These are phyloP conservation scores for Chloebia gouldiae DNA, from an alignment of 2,113 vertebrate species.

Conservation along the genomic window DNA sequence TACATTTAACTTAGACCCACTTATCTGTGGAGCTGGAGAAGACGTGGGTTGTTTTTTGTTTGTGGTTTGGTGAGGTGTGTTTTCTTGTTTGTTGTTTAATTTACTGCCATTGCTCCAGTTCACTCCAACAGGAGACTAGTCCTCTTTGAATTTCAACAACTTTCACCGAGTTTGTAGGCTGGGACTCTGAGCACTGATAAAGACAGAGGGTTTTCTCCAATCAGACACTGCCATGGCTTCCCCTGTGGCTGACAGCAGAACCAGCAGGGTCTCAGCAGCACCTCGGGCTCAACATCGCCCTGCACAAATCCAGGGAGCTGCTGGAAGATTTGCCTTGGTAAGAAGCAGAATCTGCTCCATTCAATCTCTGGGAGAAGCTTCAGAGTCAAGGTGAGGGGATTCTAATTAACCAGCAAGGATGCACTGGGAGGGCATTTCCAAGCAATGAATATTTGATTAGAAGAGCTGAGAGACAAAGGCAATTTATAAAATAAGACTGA, in stretches of 20 bases:
- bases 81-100: not conserved
- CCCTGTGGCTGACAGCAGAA: not conserved
- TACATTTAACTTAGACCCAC: not conserved
- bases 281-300: not conserved
- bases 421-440: not conserved
- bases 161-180: not conserved
- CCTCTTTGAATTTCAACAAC: not conserved
- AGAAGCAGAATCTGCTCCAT: not conserved
- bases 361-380: not conserved
- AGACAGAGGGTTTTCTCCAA: not conserved
- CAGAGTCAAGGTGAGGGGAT: not conserved
- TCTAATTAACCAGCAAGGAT: not conserved
- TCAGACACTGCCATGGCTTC: not conserved
- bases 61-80: not conserved
- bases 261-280: not conserved
- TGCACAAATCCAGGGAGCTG: not conserved
- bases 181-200: not conserved
- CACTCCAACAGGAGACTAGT: not conserved
- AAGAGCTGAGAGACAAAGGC: not conserved
- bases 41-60: not conserved
- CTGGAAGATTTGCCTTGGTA: not conserved
- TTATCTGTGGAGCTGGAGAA: not conserved
- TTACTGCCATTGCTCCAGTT: not conserved
- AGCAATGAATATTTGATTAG: slow-evolving; percentile 21
- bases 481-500: slow-evolving; percentile 14